Evolutionary conservation across 2,113 vertebrate genomes (phyloP), one percentile per base, ranked within the genome.

Genomic region (Hemiscyllium ocellatum): DNA sequence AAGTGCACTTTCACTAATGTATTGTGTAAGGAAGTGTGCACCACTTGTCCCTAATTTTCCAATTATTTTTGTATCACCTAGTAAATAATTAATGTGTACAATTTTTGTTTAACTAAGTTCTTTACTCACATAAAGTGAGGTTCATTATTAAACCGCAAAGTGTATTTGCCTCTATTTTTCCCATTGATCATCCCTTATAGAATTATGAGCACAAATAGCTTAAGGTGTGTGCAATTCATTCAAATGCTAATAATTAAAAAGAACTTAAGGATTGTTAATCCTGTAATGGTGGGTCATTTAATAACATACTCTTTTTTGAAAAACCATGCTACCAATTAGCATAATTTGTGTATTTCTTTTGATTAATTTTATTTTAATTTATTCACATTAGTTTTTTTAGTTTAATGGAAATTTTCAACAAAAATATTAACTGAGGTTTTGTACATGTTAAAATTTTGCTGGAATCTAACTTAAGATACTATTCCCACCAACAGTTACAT

Each of bases 1-100:
- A 47, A 95, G 94, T 95, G 94, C 94, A 95, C 69, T 70, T 72
- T 95, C 68, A 94, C 94, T 95, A 95, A 95, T 95, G 94, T 95
- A 95, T 95, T 95, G 94, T 95, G 94, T 95, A 95, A 95, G 94
- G 94, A 95, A 95, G 42, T 95, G 94, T 95, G 68, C 0, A 42
- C 94, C 72, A 72, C 69, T 95, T 95, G 24, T 70, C 68, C 70
- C 68, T 95, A 95, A 72, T 76, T 93, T 95, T 70, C 37, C 94
- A 95, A 95, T 95, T 95, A 95, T 95, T 95, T 95, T 95, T 95
- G 94, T 76, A 72, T 52, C 69, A 72, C 24, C 52, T 17, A 22
- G 94, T 95, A 72, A 95, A 95, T 95, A 72, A 95, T 95, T 95
- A 76, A 95, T 95, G 94, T 29, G 68, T 95, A 72, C 42, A 72